Evolutionary conservation across 2,113 vertebrate species (phyloP).

Genomic region (Catharus minimus): DNA sequence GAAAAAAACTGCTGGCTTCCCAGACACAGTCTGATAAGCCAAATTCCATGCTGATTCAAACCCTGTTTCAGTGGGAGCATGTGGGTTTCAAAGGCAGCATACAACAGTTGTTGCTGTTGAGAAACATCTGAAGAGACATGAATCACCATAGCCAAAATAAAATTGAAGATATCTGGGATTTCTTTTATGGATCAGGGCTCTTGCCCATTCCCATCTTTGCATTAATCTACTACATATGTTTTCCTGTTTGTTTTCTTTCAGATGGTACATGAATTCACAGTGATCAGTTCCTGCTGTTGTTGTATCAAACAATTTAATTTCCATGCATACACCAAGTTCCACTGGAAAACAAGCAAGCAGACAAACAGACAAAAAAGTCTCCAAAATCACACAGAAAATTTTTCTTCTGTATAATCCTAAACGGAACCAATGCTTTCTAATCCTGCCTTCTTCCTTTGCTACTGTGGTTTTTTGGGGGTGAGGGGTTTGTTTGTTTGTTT

Average conservation of each 20-base stretch:
- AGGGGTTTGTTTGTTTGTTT: rapidly evolving
- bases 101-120: background rate
- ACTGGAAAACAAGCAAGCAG: background rate
- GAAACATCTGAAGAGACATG: constrained; percentile 27
- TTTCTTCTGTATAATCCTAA: background rate
- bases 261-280: background rate
- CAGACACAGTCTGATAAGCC: constrained; percentile 38
- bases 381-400: background rate
- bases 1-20: constrained; percentile 26
- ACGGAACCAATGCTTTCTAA: background rate
- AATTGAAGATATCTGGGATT: background rate
- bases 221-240: background rate
- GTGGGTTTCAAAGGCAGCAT: constrained; percentile 23
- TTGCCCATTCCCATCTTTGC: background rate
- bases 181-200: background rate
- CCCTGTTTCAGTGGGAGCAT: background rate
- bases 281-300: background rate
- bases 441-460: background rate
- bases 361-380: background rate
- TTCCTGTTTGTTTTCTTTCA: background rate
- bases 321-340: background rate
- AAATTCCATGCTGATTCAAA: constrained; percentile 32
- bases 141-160: constrained; percentile 13
- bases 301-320: background rate
- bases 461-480: rapidly evolving